A percentile compares a stretch with the other conserved stretches of the same genome.
Conservation (phyloP, 2,113 vertebrate genomes). For the Agapornis roseicollis region DNA sequence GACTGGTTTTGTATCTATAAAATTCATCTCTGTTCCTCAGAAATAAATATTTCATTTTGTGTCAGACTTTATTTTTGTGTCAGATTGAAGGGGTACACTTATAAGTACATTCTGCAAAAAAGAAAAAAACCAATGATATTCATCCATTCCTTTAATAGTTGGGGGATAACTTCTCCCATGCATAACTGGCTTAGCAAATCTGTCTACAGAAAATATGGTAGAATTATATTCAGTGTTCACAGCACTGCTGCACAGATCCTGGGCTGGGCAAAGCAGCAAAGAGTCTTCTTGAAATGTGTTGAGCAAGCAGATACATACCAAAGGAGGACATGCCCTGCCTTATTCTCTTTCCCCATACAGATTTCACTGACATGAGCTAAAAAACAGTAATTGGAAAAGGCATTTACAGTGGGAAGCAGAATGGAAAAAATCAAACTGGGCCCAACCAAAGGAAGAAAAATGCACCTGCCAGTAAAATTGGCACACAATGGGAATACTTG, state of each 20-base stretch:
- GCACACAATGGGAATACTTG: slow-evolving; percentile 18
- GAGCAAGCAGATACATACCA: neutral
- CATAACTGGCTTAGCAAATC: neutral
- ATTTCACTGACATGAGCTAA: neutral
- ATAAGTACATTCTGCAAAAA: neutral
- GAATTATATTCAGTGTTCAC: neutral
- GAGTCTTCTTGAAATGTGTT: neutral
- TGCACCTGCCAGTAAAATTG: slow-evolving; percentile 27
- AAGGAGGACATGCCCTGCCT: neutral
- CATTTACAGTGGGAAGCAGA: neutral
- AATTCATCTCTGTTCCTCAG: neutral
- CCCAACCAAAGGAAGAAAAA: neutral
- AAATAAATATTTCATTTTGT: neutral
- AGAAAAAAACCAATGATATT: neutral
- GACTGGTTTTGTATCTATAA: neutral
- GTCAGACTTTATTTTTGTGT: neutral
- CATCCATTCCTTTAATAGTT: neutral
- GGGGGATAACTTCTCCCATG: neutral
- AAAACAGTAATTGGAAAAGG: neutral
- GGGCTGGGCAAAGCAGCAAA: neutral
- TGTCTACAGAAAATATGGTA: neutral
- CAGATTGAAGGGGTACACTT: neutral
- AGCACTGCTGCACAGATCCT: neutral
- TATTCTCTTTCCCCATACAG: neutral
- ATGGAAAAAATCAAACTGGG: slow-evolving; percentile 1